phyloP scores from a whole-genome alignment of 2,113 vertebrate species.

The Labrus mixtus region DNA sequence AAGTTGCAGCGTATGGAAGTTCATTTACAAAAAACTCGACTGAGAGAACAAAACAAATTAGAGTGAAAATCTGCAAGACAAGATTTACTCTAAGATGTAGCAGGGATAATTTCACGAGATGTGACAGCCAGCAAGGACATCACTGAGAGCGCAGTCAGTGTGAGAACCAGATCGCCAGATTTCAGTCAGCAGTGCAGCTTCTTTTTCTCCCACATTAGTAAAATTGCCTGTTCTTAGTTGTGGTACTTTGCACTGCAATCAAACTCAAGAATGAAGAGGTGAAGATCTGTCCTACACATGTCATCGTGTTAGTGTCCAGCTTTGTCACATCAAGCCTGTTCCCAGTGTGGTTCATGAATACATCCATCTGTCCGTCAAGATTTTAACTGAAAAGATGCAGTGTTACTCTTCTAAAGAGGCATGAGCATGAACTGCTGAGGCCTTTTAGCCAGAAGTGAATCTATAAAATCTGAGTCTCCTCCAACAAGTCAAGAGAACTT shows the following conservation, averaged over 20 bases:
- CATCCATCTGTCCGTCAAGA: background rate
- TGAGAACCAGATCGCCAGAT: background rate
- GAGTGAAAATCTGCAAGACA: slow-evolving; percentile 10
- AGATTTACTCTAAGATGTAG: slow-evolving; percentile 20
- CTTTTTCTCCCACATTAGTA: background rate
- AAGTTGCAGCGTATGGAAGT: slow-evolving; percentile 33
- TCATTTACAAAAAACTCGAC: slow-evolving; percentile 45
- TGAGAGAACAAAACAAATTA: slow-evolving; percentile 44
- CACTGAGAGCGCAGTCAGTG: background rate
- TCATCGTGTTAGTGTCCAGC: background rate
- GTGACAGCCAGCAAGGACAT: slow-evolving; percentile 4
- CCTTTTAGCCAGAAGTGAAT: too few relatives aligned
- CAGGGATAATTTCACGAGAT: background rate
- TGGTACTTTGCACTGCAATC: background rate
- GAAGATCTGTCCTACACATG: background rate
- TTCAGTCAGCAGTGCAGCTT: background rate
- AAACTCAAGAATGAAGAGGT: background rate
- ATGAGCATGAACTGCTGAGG: too few relatives aligned
- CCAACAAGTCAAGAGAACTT: too few relatives aligned
- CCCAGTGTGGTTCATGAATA: background rate
- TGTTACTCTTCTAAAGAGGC: background rate
- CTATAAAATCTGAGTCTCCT: too few relatives aligned
- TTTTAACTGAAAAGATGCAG: background rate
- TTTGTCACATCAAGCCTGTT: background rate
- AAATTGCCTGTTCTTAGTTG: background rate